Evolutionary conservation across 2,797 vertebrate genomes (phyloP), one percentile per base, ranked within the genome.

Genomic region (Antrozous pallidus): DNA sequence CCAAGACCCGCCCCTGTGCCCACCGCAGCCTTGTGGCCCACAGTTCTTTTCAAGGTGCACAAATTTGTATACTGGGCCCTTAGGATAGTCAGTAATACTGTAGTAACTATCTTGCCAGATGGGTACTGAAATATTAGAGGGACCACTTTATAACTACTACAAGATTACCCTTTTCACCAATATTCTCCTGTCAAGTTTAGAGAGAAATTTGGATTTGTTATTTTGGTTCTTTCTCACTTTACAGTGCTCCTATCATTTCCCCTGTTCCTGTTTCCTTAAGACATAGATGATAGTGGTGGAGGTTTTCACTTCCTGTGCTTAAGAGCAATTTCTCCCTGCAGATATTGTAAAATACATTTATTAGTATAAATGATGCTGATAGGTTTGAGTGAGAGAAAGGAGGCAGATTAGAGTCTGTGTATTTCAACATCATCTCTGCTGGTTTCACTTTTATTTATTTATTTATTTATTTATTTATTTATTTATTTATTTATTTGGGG

Each of bases 171-270:
- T 94, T 97, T 97, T 97, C 84, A 83, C 85, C 63, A 94, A 73
- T 69, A 91, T 79, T 94, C 79, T 96, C 26, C 51, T 88, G 90
- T 94, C 94, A 92, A 90, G 95, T 92, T 89, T 96, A 95, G 70
- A 92, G 36, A 94, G 71, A 67, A 79, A 97, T 98, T 97, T 97
- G 88, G 96, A 97, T 98, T 97, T 97, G 79, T 96, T 95, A 51
- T 87, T 96, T 95, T 82, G 10, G 17, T 70, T 95, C 17, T 84
- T 82, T 89, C 69, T 84, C 31, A 3, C 0, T 96, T 84, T 70
- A 81, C n/a, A 83, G 8, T 75, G 49, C 2, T 20, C 3, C 16
- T 6, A 89, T 89, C 71, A 24, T 42, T 81, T 95, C 58, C 11
- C 70, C 69, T 82, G 82, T 93, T 81, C 61, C 54, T 87, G 69